Conservation (phyloP, 2,888 invertebrate genomes). For the Troglohyphantes excavatus region DNA sequence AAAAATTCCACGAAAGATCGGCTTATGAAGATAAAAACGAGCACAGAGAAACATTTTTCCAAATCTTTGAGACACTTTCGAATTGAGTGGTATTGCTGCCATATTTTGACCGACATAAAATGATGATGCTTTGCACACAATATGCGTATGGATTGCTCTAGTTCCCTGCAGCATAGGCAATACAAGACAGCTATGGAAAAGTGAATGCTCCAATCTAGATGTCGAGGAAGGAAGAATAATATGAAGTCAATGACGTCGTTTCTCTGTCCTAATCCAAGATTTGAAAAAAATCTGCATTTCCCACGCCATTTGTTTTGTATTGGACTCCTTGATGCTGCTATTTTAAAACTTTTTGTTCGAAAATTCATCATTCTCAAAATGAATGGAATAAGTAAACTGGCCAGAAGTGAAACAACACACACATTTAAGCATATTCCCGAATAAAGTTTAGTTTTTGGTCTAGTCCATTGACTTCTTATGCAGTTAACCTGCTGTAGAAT, state of each 20-base stretch:
- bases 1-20: slow-evolving; percentile 36
- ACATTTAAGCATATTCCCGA: background rate
- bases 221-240: background rate
- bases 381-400: background rate
- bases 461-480: background rate
- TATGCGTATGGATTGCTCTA: background rate
- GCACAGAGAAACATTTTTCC: slow-evolving; percentile 8
- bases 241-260: background rate
- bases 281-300: background rate
- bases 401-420: background rate
- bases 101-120: background rate
- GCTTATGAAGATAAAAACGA: background rate
- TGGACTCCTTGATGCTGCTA: background rate
- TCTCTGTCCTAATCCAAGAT: background rate
- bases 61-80: background rate
- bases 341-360: too few species aligned
- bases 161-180: slow-evolving; percentile 5
- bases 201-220: slow-evolving; percentile 20
- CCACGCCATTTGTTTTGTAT: background rate
- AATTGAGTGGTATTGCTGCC: slow-evolving; percentile 20
- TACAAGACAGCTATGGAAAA: background rate
- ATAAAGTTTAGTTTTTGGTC: background rate
- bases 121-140: background rate
- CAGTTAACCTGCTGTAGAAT: background rate
- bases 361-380: background rate